Conservation (phyloP, 2,888 invertebrate genomes). For the Teleogryllus oceanicus region DNA sequence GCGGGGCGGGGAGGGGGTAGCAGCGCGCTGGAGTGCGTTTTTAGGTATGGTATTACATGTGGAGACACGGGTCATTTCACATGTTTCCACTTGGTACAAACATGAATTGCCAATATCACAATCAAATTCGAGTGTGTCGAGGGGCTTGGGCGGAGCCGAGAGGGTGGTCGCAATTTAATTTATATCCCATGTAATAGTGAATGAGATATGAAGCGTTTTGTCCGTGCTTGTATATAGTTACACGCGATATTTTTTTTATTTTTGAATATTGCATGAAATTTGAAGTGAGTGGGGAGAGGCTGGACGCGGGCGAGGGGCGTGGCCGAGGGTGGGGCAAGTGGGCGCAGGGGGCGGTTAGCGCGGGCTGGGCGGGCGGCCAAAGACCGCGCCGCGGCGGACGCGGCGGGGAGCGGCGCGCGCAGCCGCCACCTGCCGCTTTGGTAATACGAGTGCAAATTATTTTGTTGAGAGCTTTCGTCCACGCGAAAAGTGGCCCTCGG, state of each 20-base stretch:
- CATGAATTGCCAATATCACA: conserved; percentile 18
- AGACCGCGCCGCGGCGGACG: not conserved
- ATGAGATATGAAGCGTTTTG: not conserved
- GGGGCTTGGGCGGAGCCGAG: not conserved
- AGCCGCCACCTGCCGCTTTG: not conserved
- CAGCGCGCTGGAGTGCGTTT: not conserved
- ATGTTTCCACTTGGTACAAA: not conserved
- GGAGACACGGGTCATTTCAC: conserved; percentile 18
- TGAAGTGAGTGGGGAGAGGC: not conserved
- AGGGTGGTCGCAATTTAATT: conserved; percentile 7
- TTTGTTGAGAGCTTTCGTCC: conserved; percentile 3
- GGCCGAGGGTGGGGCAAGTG: not conserved
- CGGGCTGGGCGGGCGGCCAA: not conserved
- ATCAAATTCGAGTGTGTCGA: not conserved
- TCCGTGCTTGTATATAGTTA: conserved; percentile 7
- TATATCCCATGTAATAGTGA: not conserved
- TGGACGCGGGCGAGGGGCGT: not conserved
- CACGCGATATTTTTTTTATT: not conserved
- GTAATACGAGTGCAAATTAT: not conserved
- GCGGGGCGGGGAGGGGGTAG: not conserved
- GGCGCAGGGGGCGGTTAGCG: not conserved
- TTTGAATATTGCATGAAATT: not conserved
- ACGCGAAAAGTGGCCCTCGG: not conserved
- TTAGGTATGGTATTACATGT: conserved; percentile 6
- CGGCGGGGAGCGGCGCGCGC: not conserved